Evolutionary conservation across 2,113 vertebrate species (phyloP).

Genomic region (Ornithorhynchus anatinus): DNA sequence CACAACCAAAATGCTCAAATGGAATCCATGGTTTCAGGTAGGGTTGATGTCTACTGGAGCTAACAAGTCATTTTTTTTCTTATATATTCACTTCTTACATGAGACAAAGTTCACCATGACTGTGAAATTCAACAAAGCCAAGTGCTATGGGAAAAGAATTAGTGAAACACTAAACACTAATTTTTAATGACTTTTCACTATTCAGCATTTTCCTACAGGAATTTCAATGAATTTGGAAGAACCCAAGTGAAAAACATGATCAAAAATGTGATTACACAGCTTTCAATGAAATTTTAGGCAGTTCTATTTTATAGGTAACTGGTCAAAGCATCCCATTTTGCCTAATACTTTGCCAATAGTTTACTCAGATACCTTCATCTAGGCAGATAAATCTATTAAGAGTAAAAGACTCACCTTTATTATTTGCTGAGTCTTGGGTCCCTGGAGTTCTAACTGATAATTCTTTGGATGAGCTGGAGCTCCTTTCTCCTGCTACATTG

Average conservation of each 20-base stretch:
- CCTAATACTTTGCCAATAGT: neutral
- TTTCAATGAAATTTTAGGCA: too few relatives aligned
- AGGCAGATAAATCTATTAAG: neutral
- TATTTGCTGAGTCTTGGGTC: constrained; percentile 82
- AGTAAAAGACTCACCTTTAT: constrained; percentile 80
- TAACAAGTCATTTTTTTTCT: neutral
- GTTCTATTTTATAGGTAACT: too few relatives aligned
- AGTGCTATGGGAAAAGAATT: neutral
- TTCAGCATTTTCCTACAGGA: neutral
- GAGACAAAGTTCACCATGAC: neutral
- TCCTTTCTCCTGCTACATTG: constrained; percentile 49
- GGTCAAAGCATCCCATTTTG: constrained; percentile 7
- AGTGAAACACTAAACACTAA: neutral
- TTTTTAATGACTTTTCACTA: neutral
- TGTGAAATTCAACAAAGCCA: neutral
- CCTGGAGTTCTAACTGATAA: constrained; percentile 85
- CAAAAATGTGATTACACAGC: neutral
- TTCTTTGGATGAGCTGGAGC: too few relatives aligned
- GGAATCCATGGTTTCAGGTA: accelerated
- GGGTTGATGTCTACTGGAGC: neutral
- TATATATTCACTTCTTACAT: neutral
- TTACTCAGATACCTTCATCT: neutral
- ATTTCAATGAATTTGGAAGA: neutral
- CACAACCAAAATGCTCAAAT: neutral
- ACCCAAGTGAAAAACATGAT: neutral